Evolutionary conservation across 2,888 invertebrate genomes (phyloP).

Genomic region (Theretra japonica): DNA sequence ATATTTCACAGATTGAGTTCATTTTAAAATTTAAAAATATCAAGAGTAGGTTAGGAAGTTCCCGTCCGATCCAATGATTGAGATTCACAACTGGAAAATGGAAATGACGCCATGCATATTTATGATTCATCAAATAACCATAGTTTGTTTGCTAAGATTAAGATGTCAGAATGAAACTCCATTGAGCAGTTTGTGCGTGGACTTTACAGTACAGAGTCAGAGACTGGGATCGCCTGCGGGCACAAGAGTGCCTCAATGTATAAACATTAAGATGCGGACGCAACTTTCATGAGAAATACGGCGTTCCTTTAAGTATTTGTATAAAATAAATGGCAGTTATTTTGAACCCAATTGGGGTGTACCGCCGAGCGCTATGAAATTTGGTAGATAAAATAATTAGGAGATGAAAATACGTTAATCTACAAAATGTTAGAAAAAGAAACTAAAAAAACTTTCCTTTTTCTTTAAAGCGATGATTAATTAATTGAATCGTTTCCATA

Average conservation of each 20-base stretch:
- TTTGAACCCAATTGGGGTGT: too few relatives aligned
- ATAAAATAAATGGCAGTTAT: too few relatives aligned
- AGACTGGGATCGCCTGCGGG: background rate
- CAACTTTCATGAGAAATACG: background rate
- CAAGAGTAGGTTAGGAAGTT: conserved; percentile 3
- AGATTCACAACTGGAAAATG: background rate
- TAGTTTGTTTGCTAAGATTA: conserved; percentile 9
- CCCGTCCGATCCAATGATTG: conserved; percentile 5
- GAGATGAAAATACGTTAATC: too few relatives aligned
- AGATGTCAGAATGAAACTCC: conserved; percentile 21
- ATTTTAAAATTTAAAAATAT: too few relatives aligned
- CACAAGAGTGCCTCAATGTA: background rate
- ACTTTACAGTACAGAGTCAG: background rate
- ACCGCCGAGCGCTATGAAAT: too few relatives aligned
- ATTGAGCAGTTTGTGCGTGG: conserved; percentile 19
- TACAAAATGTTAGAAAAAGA: too few relatives aligned
- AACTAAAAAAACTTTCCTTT: too few relatives aligned
- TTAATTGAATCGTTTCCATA: too few relatives aligned
- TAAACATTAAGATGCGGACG: conserved; percentile 10
- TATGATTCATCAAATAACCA: conserved; percentile 24
- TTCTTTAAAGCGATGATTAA: too few relatives aligned
- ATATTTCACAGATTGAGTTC: too few relatives aligned
- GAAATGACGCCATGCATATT: conserved; percentile 10
- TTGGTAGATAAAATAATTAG: too few relatives aligned
- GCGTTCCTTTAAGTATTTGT: background rate